A percentile compares a stretch with the other conserved stretches of the same genome.
phyloP scores from a whole-genome alignment of 2,888 invertebrate species.

The Neria commutata region DNA sequence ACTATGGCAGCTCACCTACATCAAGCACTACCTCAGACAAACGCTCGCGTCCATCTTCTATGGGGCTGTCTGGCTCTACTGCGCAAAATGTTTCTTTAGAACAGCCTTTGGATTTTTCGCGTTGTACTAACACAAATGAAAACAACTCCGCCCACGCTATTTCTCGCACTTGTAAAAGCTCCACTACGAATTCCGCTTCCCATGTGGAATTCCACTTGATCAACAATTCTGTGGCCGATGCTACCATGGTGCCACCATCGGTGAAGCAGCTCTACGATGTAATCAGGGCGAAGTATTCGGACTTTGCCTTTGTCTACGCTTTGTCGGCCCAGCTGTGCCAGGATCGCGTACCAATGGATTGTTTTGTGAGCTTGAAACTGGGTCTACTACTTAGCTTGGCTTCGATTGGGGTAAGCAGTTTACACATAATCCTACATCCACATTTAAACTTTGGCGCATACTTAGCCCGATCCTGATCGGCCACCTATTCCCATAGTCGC shows the following conservation, averaged over 20 bases:
- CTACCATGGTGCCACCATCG: slow-evolving; percentile 37
- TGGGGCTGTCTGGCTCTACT: background rate
- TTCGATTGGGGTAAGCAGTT: slow-evolving; percentile 56
- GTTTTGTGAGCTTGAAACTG: slow-evolving; percentile 61
- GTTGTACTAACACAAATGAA: background rate
- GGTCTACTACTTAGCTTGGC: slow-evolving; percentile 60
- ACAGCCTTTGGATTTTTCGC: background rate
- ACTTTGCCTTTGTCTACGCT: slow-evolving; percentile 59
- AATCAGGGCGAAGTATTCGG: slow-evolving; percentile 49
- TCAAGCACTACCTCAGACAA: background rate
- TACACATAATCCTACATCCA: too few relatives aligned
- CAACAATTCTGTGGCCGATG: slow-evolving; percentile 22
- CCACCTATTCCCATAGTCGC: slow-evolving; percentile 54
- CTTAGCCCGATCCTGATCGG: slow-evolving; percentile 40
- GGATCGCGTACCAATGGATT: slow-evolving; percentile 58
- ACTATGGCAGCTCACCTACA: slow-evolving; percentile 1
- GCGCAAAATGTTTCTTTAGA: too few relatives aligned
- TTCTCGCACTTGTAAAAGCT: background rate
- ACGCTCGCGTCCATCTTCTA: background rate
- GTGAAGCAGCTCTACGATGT: slow-evolving; percentile 45
- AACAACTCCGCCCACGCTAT: background rate
- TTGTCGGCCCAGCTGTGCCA: slow-evolving; percentile 59
- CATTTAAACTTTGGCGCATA: background rate
- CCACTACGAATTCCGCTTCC: background rate
- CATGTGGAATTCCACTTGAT: background rate